Evolutionary conservation across 2,888 invertebrate species (phyloP), one percentile per base, ranked within the genome.

Genomic region (Drosophila barbarae): DNA sequence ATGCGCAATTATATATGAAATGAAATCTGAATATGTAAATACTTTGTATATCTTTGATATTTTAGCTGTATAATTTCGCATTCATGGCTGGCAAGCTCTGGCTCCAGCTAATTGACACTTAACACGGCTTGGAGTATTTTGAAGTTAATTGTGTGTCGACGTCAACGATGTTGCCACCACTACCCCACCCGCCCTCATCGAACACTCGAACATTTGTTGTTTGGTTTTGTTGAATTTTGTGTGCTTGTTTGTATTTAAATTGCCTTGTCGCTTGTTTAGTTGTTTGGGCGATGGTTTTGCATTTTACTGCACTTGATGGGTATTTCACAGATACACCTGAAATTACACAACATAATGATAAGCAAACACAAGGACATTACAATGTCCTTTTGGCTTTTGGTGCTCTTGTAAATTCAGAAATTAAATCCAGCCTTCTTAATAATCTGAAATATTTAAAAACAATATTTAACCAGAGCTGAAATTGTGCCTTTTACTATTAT

Each of bases 81-180:
- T 77, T 55, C 77, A 74, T 69, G 81, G 75, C 81, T 68, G 69
- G 64, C 77, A 63, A 61, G 77, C 59, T 42, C 41, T 64, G 74
- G 61, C 77, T 76, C 59, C 64, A 69, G 59, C 86, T 81, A 86
- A 81, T 81, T 81, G 86, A 81, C 81, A 81, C 86, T 84, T 76
- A 76, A 86, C 80, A 81, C 72, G 76, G 76, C 76, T 84, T 69
- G 63, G 63, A 82, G 86, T 84, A 86, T 81, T 81, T 81, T 70
- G 59, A 69, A 78, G 71, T 84, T 81, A 81, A 81, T 81, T 81
- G 80, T 78, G 74, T 86, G 85, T 80, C 86, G 85, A 75, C 76
- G 76, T 85, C 84, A 68, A 52, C 75, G 50, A 41, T 50, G 67
- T 44, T 61, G 34, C 26, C 69, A 51, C 28, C 44, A 15, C 21